A percentile compares a stretch with the other conserved stretches of the same genome.
phyloP scores from a whole-genome alignment of 2,888 invertebrate species.

The Lacanobia oleracea region DNA sequence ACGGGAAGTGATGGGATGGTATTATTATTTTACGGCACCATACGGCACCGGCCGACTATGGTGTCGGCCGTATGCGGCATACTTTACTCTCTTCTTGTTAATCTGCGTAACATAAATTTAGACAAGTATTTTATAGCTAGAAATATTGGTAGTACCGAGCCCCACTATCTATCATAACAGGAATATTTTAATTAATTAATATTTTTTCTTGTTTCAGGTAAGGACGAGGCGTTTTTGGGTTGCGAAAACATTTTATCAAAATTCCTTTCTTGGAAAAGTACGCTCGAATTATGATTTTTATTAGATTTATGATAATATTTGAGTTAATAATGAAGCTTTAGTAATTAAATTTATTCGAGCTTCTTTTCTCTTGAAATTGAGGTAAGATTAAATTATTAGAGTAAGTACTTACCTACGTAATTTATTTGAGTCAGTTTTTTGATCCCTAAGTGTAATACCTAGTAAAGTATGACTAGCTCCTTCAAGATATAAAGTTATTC shows the following conservation, averaged over 20 bases:
- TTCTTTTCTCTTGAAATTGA: slow-evolving; percentile 11
- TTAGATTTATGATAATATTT: slow-evolving; percentile 45
- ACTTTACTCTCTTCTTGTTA: too few species aligned
- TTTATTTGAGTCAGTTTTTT: slow-evolving; percentile 5
- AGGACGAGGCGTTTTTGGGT: slow-evolving; percentile 25
- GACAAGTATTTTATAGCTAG: too few species aligned
- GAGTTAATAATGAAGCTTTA: slow-evolving; percentile 29
- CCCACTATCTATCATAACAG: not conserved
- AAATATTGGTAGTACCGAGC: not conserved
- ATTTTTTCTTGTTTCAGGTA: slow-evolving; percentile 71
- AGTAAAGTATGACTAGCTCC: not conserved
- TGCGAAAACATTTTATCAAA: slow-evolving; percentile 12
- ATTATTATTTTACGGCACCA: too few species aligned
- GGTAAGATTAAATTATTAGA: slow-evolving; percentile 19
- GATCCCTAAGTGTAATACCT: not conserved
- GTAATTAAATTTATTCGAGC: slow-evolving; percentile 33
- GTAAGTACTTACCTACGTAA: not conserved
- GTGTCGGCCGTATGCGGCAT: too few species aligned
- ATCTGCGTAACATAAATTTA: too few species aligned
- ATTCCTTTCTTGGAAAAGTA: slow-evolving; percentile 17
- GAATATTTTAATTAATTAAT: slow-evolving; percentile 36
- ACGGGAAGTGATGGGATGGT: too few species aligned
- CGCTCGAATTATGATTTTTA: slow-evolving; percentile 26
- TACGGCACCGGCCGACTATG: too few species aligned
- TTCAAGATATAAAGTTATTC: not conserved